Evolutionary conservation across 2,888 invertebrate genomes (phyloP).

Genomic region (Nomada fabriciana): DNA sequence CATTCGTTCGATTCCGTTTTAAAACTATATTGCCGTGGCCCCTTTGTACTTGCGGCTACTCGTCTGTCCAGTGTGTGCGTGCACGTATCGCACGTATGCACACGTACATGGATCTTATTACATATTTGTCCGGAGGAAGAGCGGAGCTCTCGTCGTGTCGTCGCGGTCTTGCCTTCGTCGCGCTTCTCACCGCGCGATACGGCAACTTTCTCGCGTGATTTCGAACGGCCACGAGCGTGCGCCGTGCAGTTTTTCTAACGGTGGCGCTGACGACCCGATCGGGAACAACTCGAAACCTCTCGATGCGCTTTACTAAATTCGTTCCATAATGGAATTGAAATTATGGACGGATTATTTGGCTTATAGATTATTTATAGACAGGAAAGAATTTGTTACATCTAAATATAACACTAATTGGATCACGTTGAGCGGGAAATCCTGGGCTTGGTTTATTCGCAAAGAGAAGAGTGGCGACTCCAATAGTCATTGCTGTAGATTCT

Average conservation of each 20-base stretch:
- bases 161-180: slow-evolving; percentile 62
- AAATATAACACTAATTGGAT: too few relatives aligned
- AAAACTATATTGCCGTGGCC: slow-evolving; percentile 73
- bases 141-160: slow-evolving; percentile 65
- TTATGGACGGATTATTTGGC: neutral
- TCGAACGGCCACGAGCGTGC: slow-evolving; percentile 52
- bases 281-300: slow-evolving; percentile 22
- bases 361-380: too few relatives aligned
- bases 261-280: slow-evolving; percentile 36
- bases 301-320: neutral
- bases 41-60: slow-evolving; percentile 69
- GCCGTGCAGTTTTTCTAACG: slow-evolving; percentile 51
- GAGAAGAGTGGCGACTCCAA: slow-evolving; percentile 1
- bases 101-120: slow-evolving; percentile 66
- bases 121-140: slow-evolving; percentile 72
- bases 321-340: neutral
- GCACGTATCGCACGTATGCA: slow-evolving; percentile 28
- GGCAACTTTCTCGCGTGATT: slow-evolving; percentile 67
- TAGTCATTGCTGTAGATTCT: neutral
- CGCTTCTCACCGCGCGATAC: slow-evolving; percentile 57
- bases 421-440: neutral
- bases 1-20: slow-evolving; percentile 70
- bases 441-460: neutral
- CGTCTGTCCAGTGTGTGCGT: slow-evolving; percentile 13
- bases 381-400: too few relatives aligned